Base-by-base conservation (phyloP, 2,797 vertebrate species). In the Oreortyx pictus region DNA sequence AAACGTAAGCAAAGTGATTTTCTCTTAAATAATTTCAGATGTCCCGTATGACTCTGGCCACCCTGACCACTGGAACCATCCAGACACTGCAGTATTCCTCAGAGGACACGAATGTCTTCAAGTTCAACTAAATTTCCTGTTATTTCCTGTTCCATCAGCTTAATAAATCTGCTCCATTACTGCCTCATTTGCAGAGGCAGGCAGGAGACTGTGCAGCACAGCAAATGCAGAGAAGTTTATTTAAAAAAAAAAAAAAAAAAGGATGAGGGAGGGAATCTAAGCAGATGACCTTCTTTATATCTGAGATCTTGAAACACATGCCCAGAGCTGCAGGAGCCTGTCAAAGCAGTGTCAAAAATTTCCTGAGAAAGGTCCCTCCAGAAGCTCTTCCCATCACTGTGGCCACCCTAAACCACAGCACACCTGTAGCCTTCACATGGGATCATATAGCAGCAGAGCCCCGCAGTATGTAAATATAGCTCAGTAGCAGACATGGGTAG, bases 371-470 rank as follows among this genome's bases (percentile, higher is more conserved):
- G 2, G 1, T 3, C 5, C 15, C 56, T 29, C 31, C n/a, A 62
- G 24, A n/a, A n/a, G 22, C 23, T 59, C 14, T 35, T 29, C 39
- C 72, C 6, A 73, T 35, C 49, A 5, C 31, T 46, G 47, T 0
- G 7, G 39, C 37, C 57, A 65, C 33, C 41, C 17, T 49, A 86
- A 80, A 50, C 31, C 65, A 46, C 60, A 57, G 2, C 8, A 27
- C 0, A 0, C 15, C 50, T 29, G 41, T 29, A 59, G 20, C 25
- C 44, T 68, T 74, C 9, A 10, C 3, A n/a, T 7, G 5, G 43
- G 19, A 73, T 62, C 44, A 54, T 4, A 9, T 17, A 18, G 27
- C 6, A 5, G 23, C 12, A 61, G 6, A 70, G 8, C 22, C n/a
- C 14, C 23, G 4, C 1, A 9, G 39, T 39, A 41, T 2, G 4